Conservation (phyloP, 2,113 vertebrate species). For the Octodon degus region DNA sequence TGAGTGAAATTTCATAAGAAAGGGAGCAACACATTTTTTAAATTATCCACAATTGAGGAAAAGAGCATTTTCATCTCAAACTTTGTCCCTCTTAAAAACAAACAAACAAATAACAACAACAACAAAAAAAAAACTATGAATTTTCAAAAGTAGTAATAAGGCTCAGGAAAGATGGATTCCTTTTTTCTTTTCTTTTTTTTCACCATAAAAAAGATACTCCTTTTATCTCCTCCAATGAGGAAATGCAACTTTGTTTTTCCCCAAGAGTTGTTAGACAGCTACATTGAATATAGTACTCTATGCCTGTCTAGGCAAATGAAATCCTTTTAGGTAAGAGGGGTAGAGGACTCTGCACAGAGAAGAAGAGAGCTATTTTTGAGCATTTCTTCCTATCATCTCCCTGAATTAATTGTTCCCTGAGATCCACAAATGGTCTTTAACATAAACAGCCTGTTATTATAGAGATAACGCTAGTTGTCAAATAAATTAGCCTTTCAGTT, state of each 20-base stretch:
- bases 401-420: neutral
- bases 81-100: neutral
- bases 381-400: neutral
- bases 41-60: neutral
- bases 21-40: neutral
- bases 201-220: neutral
- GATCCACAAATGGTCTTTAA: neutral
- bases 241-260: neutral
- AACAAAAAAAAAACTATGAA: neutral
- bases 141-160: conserved; percentile 6
- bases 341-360: neutral
- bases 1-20: conserved; percentile 19
- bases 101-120: too few species aligned
- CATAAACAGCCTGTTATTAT: neutral
- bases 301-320: neutral
- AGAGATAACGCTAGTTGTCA: conserved; percentile 28
- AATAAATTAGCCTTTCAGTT: conserved; percentile 23
- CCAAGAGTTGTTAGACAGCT: neutral
- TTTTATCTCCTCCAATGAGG: neutral
- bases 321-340: neutral
- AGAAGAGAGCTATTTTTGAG: neutral
- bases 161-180: neutral
- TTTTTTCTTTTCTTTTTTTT: neutral
- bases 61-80: conserved; percentile 15
- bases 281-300: neutral